phyloP scores from a whole-genome alignment of 2,797 vertebrate species.

The Microtus obscurus region DNA sequence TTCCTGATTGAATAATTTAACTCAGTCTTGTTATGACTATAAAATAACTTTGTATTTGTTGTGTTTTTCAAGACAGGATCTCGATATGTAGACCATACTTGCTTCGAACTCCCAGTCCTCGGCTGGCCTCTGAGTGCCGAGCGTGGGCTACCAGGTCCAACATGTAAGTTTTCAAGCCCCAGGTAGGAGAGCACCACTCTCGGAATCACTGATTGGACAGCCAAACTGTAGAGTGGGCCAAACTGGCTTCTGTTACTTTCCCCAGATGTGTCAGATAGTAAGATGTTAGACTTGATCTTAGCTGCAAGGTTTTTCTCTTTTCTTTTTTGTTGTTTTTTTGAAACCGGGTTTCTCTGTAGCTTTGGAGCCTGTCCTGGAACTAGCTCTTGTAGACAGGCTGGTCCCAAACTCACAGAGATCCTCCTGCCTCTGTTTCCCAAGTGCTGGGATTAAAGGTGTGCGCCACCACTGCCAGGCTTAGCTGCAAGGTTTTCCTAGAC shows the following conservation, averaged over 20 bases:
- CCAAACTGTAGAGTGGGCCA: neutral
- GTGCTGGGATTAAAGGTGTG: too few species aligned
- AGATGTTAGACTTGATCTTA: neutral
- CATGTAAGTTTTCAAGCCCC: neutral
- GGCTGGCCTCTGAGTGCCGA: neutral
- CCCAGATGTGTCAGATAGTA: neutral
- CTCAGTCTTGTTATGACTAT: neutral
- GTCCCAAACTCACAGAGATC: too few species aligned
- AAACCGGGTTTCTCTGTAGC: too few species aligned
- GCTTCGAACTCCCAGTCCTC: neutral
- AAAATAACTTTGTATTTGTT: neutral
- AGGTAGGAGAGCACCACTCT: neutral
- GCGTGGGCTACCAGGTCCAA: neutral
- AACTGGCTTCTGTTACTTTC: neutral
- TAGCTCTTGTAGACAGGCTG: too few species aligned
- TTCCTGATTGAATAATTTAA: constrained; percentile 3
- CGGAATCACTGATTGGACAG: neutral
- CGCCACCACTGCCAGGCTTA: neutral
- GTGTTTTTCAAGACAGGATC: neutral
- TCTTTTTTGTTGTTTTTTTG: too few species aligned
- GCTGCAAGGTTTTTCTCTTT: too few species aligned
- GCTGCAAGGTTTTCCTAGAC: neutral
- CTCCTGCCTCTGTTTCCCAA: too few species aligned
- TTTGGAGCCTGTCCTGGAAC: neutral
- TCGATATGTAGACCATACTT: neutral